phyloP scores from a whole-genome alignment of 2,888 invertebrate genomes.

The Drosophila mimica region DNA sequence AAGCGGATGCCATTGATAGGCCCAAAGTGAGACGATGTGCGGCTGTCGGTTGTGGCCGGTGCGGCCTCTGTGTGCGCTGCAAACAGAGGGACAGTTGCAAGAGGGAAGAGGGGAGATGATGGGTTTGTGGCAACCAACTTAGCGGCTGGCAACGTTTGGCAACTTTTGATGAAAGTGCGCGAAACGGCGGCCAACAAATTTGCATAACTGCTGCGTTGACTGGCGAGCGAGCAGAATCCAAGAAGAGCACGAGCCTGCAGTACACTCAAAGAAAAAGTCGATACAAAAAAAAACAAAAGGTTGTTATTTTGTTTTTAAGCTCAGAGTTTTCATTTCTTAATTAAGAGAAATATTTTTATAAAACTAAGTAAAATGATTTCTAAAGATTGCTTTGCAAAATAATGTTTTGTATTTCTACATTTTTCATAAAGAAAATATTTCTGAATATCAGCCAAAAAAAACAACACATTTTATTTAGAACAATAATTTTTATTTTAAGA shows the following conservation, averaged over 20 bases:
- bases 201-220: constrained; percentile 73
- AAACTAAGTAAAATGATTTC: not conserved
- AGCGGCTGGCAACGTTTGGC: constrained; percentile 59
- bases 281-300: too few relatives aligned
- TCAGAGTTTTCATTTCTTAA: not conserved
- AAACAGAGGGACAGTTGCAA: not conserved
- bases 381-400: not conserved
- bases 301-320: too few relatives aligned
- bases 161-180: constrained; percentile 79
- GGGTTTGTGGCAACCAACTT: constrained; percentile 36
- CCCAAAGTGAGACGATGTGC: constrained; percentile 14
- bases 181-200: constrained; percentile 70
- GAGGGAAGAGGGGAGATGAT: not conserved
- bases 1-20: constrained; percentile 48
- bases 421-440: not conserved
- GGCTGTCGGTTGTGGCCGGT: constrained; percentile 3
- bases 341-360: not conserved
- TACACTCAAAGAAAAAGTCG: not conserved
- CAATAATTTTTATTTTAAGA: not conserved
- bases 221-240: constrained; percentile 36
- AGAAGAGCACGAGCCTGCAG: not conserved
- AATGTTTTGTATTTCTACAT: not conserved
- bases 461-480: too few relatives aligned
- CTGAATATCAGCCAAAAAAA: too few relatives aligned
- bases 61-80: not conserved